phyloP scores from a whole-genome alignment of 2,888 invertebrate species.

The Eilema caniola region DNA sequence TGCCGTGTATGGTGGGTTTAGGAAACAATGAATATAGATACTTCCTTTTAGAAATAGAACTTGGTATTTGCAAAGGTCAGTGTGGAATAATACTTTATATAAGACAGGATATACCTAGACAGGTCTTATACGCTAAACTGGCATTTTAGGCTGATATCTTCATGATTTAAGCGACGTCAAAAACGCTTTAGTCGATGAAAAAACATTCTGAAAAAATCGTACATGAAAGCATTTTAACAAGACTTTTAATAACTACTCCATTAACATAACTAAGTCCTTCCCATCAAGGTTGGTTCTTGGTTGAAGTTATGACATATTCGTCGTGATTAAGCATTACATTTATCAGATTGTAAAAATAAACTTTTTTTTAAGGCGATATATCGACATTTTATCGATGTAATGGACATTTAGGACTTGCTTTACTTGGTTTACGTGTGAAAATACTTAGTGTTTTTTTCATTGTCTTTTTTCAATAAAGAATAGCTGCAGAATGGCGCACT shows the following conservation, averaged over 20 bases:
- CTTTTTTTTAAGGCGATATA: no score
- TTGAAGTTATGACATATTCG: no score
- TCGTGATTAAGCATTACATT: no score
- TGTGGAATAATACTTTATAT: conserved; percentile 43
- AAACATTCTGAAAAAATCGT: background rate
- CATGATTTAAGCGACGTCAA: conserved; percentile 20
- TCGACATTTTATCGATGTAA: no score
- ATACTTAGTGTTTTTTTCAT: no score
- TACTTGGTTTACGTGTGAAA: no score
- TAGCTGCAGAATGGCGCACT: no score
- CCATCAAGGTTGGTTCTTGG: no score
- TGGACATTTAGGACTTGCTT: no score
- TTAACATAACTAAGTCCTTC: no score
- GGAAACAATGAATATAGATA: conserved; percentile 50
- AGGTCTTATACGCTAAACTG: conserved; percentile 46
- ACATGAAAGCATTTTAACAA: background rate
- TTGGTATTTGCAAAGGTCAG: conserved; percentile 57
- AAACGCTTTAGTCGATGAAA: conserved; percentile 2
- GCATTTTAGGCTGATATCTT: conserved; percentile 29
- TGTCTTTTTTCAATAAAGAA: no score
- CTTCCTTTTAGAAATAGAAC: conserved; percentile 36
- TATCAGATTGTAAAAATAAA: no score
- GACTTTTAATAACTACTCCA: background rate
- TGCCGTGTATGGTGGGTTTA: conserved; percentile 39
- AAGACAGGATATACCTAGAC: conserved; percentile 28